Conservation (phyloP, 1,140 invertebrate genomes). For the Melanaphis sacchari region DNA sequence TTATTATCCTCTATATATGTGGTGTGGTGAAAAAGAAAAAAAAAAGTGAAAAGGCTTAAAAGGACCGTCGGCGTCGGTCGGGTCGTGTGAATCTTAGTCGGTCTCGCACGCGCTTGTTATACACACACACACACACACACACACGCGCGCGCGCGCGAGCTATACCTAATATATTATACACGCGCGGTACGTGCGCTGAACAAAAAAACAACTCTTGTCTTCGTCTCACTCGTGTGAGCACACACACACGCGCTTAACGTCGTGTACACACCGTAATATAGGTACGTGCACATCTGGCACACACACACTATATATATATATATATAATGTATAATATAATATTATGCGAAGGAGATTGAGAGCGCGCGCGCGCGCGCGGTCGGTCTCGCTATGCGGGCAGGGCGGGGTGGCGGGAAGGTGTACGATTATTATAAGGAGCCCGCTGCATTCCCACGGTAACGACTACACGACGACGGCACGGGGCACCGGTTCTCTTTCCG, state of each 20-base stretch:
- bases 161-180: neutral
- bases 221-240: constrained; percentile 49
- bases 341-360: constrained; percentile 52
- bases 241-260: constrained; percentile 7
- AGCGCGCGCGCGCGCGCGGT: constrained; percentile 15
- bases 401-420: neutral
- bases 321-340: constrained; percentile 1
- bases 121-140: neutral
- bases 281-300: constrained; percentile 42
- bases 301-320: neutral
- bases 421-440: constrained; percentile 53
- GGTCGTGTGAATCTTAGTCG: constrained; percentile 39
- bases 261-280: neutral
- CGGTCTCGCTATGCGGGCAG: neutral
- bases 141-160: neutral
- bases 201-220: constrained; percentile 54
- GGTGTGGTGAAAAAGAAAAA: neutral
- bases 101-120: constrained; percentile 43
- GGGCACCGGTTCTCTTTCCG: constrained; percentile 51
- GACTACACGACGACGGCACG: constrained; percentile 24
- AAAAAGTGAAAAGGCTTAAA: constrained; percentile 55
- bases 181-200: constrained; percentile 25
- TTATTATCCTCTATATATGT: neutral
- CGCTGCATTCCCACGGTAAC: constrained; percentile 57
- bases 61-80: constrained; percentile 11